phyloP scores from a whole-genome alignment of 2,113 vertebrate genomes.

The Neofelis nebulosa region DNA sequence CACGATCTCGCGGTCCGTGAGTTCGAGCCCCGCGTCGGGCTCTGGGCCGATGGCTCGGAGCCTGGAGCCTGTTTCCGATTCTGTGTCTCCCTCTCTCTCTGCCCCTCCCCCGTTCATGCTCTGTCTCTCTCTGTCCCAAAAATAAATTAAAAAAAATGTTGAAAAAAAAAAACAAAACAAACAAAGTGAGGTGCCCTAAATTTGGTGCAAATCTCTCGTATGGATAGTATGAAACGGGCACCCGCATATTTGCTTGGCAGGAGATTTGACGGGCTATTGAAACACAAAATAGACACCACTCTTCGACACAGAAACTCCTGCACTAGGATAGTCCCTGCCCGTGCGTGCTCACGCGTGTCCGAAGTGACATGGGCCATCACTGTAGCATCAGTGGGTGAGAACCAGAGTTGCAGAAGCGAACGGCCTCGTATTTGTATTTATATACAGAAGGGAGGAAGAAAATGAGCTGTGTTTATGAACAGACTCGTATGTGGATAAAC shows the following conservation, averaged over 20 bases:
- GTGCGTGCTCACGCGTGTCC: neutral
- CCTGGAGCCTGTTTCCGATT: too few relatives aligned
- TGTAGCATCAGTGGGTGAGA: too few relatives aligned
- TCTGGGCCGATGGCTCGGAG: too few relatives aligned
- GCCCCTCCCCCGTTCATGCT: too few relatives aligned
- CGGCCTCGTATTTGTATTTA: neutral
- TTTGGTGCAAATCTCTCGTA: neutral
- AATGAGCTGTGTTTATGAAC: neutral
- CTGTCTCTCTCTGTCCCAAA: too few relatives aligned
- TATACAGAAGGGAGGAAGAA: neutral
- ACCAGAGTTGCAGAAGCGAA: neutral
- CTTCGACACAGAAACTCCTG: neutral
- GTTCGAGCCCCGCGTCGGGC: too few relatives aligned
- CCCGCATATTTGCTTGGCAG: neutral
- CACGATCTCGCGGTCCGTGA: too few relatives aligned
- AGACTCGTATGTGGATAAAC: neutral
- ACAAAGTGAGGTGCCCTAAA: neutral
- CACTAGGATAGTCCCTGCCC: neutral
- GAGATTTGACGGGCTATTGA: neutral
- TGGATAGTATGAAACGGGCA: neutral
- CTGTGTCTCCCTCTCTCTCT: too few relatives aligned
- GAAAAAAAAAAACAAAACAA: neutral
- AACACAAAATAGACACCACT: neutral
- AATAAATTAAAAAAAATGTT: too few relatives aligned
- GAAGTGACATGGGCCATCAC: neutral